Evolutionary conservation across 2,113 vertebrate species (phyloP).

Genomic region (Misgurnus mizolepis): DNA sequence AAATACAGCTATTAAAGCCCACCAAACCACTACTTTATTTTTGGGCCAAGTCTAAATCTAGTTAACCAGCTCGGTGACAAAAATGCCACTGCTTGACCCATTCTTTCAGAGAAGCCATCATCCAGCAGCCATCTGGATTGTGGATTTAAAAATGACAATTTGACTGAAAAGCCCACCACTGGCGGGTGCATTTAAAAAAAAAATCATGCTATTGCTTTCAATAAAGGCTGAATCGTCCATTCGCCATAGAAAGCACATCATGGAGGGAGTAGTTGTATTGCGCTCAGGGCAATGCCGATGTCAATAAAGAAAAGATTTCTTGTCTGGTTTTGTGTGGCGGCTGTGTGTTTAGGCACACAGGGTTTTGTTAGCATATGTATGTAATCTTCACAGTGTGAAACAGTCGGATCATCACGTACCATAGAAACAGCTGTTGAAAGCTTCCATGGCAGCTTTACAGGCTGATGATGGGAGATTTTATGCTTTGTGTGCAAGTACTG

Average conservation of each 20-base stretch:
- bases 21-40: not conserved
- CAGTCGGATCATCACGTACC: slow-evolving; percentile 27
- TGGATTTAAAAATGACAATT: slow-evolving; percentile 17
- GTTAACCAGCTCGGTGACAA: slow-evolving; percentile 17
- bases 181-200: slow-evolving; percentile 14
- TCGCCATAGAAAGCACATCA: slow-evolving; percentile 7
- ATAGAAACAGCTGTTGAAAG: slow-evolving; percentile 24
- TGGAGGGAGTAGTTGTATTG: slow-evolving; percentile 14
- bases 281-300: slow-evolving; percentile 17
- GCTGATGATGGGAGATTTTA: not conserved
- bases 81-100: slow-evolving; percentile 28
- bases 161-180: slow-evolving; percentile 7
- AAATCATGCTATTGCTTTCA: slow-evolving; percentile 17
- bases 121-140: slow-evolving; percentile 25
- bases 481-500: not conserved
- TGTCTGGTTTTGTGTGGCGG: slow-evolving; percentile 23
- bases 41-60: not conserved
- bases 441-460: not conserved
- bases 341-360: slow-evolving; percentile 25
- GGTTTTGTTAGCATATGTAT: slow-evolving; percentile 16
- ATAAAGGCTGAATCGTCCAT: slow-evolving; percentile 20
- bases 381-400: slow-evolving; percentile 50
- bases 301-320: slow-evolving; percentile 19
- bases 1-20: slow-evolving; percentile 8
- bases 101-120: slow-evolving; percentile 6